Percentiles rank a stretch among this genome's conserved stretches.
These are phyloP conservation scores for Fragum whitleyi DNA, from an alignment of 2,888 invertebrate species.

Conservation along the genomic window DNA sequence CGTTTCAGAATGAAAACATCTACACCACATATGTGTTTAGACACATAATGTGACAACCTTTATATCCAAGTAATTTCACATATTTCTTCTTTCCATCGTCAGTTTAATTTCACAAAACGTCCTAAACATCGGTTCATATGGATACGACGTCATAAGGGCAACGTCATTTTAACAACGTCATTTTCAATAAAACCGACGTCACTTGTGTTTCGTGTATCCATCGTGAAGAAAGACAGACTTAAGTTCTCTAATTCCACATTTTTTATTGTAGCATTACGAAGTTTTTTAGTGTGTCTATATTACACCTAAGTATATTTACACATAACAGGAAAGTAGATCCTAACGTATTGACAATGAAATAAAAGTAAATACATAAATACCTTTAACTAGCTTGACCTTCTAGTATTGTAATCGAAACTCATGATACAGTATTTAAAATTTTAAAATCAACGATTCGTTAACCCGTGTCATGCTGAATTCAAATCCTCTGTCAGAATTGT, in stretches of 20 bases:
- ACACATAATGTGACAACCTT: not conserved
- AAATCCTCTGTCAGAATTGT: no score
- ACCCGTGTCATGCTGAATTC: no score
- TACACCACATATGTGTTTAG: not conserved
- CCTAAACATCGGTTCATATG: not conserved
- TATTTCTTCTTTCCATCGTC: not conserved
- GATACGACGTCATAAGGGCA: not conserved
- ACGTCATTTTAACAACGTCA: not conserved
- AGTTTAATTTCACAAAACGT: not conserved
- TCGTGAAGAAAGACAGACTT: no score
- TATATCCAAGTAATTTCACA: not conserved
- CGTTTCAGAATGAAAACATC: not conserved
- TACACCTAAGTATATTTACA: slow-evolving; percentile 15
- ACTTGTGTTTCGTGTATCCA: no score
- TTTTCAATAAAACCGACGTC: no score
- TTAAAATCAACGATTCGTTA: no score
- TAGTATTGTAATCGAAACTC: not conserved
- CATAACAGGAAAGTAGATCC: slow-evolving; percentile 7
- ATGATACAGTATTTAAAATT: no score
- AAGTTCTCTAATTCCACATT: not conserved
- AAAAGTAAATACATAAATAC: slow-evolving; percentile 27
- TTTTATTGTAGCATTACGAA: not conserved
- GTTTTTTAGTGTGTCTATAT: not conserved
- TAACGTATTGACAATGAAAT: slow-evolving; percentile 13
- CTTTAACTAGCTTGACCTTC: slow-evolving; percentile 20